Base-by-base conservation (phyloP, 2,113 vertebrate species). In the Epinephelus lanceolatus region DNA sequence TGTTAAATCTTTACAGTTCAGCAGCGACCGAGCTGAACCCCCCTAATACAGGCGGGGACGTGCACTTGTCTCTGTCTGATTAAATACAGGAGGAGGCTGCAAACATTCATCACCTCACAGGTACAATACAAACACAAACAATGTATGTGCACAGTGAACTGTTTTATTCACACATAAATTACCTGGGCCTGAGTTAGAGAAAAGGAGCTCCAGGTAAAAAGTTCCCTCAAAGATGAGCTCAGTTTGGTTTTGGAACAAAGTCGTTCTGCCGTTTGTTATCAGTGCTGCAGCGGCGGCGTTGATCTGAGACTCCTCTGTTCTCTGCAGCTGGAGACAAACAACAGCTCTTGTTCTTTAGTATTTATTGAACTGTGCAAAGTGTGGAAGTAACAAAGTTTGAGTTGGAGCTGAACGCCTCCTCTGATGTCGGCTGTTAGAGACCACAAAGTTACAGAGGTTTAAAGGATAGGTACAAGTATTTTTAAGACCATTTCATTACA, bases 11-110 rank as follows among this genome's bases (percentile, higher is more conserved):
- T 79, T 75, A 8, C 21, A 23, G 21, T 40, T 79, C 57, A 33
- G 60, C 45, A 55, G 59, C 25, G 52, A 52, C 55, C n/a, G 9
- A 42, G 49, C 6, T 19, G 25, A 67, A 27, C 45, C 21, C 57
- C 47, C 37, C 17, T 1, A 12, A 52, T 42, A 19, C 60, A 42
- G n/a, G 56, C 42, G 25, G 13, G 60, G 42, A 74, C n/a, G 37
- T 10, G 4, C 3, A 21, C 49, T 7, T 37, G 33, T 37, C 33
- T 37, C 6, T 37, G 33, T 37, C 53, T 66, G 61, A 77, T 83
- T 80, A 80, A 85, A 77, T 74, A 7, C 9, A 45, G 18, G 9
- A 17, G 27, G 40, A 56, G 67, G 56, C 23, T 55, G 63, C 18
- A 74, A 18, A 81, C 45, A 71, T 67, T 71, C 57, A 59, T 40